A percentile compares a stretch with the other conserved stretches of the same genome.
Evolutionary conservation across 2,888 invertebrate genomes (phyloP).

Genomic region (Celastrina argiolus): DNA sequence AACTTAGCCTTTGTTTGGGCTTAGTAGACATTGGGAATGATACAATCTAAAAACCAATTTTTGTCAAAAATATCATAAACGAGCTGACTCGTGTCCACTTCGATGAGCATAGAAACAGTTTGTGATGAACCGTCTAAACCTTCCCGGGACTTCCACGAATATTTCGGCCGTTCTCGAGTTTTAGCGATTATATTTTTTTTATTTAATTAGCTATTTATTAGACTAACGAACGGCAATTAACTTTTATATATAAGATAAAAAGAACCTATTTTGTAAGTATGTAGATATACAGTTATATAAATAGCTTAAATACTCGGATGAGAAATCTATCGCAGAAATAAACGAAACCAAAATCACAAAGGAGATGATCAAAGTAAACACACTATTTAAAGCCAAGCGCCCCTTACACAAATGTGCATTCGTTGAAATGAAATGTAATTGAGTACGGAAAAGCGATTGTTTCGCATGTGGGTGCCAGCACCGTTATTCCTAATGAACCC

Average conservation of each 20-base stretch:
- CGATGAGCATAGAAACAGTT: too few species aligned
- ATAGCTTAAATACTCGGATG: background rate
- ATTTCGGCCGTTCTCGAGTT: too few species aligned
- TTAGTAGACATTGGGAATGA: background rate
- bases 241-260: too few species aligned
- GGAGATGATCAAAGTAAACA: background rate
- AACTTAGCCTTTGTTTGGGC: slow-evolving; percentile 4
- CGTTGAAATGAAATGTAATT: slow-evolving; percentile 29
- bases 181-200: too few species aligned
- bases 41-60: background rate
- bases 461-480: slow-evolving; percentile 57
- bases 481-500: slow-evolving; percentile 64
- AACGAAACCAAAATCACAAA: background rate
- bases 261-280: background rate
- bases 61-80: too few species aligned
- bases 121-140: too few species aligned
- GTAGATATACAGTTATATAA: background rate
- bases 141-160: too few species aligned
- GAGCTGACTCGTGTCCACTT: too few species aligned
- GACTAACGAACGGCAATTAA: too few species aligned
- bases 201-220: too few species aligned
- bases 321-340: background rate
- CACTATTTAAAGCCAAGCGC: background rate
- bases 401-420: slow-evolving; percentile 22
- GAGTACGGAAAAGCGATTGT: slow-evolving; percentile 55